Conservation (phyloP, 2,888 invertebrate species). For the Cantharis nigra region DNA sequence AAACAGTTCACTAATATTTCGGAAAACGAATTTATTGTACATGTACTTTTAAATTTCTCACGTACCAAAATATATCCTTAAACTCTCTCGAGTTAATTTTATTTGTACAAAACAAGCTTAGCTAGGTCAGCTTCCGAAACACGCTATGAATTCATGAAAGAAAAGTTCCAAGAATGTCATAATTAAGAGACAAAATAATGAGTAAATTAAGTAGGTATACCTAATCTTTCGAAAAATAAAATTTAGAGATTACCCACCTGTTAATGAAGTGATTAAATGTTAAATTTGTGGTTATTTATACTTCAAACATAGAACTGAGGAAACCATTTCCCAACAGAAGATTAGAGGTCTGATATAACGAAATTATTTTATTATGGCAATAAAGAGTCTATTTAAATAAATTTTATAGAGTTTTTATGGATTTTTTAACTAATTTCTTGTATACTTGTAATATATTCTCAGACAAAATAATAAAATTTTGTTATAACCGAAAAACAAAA, state of each 20-base stretch:
- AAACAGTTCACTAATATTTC: not conserved
- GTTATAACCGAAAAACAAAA: no score
- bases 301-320: no score
- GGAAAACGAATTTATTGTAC: not conserved
- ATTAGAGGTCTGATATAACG: not conserved
- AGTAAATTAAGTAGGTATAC: not conserved
- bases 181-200: not conserved
- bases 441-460: no score
- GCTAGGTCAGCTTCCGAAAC: not conserved
- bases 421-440: no score
- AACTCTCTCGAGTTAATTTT: not conserved
- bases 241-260: no score
- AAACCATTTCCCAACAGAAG: not conserved
- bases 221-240: not conserved
- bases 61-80: not conserved
- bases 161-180: not conserved
- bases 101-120: not conserved
- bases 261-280: not conserved
- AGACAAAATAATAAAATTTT: no score
- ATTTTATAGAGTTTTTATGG: no score
- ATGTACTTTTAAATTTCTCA: not conserved
- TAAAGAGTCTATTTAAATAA: not conserved
- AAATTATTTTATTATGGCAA: no score
- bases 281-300: not conserved
- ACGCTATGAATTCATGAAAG: not conserved